Conservation (phyloP, 2,113 vertebrate genomes). For the Bombycilla garrulus region DNA sequence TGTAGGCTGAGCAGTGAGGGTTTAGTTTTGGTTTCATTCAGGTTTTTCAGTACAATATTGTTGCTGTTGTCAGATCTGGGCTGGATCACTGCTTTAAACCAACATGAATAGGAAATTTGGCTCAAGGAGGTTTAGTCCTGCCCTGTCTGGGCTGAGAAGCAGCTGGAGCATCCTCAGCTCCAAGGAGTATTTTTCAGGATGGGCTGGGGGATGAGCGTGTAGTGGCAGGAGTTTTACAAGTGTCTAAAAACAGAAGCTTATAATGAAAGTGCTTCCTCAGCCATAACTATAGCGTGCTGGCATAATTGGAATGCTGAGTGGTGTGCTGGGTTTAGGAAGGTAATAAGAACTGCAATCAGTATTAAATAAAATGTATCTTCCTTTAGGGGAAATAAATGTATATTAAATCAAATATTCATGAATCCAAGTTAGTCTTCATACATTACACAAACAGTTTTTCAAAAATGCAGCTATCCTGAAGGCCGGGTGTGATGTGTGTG, state of each 20-base stretch:
- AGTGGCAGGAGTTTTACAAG: conserved; percentile 41
- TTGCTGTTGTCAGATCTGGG: background rate
- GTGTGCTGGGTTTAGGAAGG: conserved; percentile 58
- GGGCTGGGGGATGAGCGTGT: background rate
- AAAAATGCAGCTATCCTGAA: background rate
- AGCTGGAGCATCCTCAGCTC: background rate
- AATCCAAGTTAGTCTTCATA: conserved; percentile 51
- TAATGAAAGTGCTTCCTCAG: conserved; percentile 70
- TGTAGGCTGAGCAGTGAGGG: background rate
- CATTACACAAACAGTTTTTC: conserved; percentile 58
- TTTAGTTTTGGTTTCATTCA: background rate
- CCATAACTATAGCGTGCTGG: conserved; percentile 50
- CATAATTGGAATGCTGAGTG: conserved; percentile 70
- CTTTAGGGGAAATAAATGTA: conserved; percentile 65
- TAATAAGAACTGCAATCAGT: conserved; percentile 71
- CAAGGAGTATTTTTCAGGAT: background rate
- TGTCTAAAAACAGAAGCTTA: conserved; percentile 50
- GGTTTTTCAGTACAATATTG: background rate
- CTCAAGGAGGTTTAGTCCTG: background rate
- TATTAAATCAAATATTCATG: conserved; percentile 71
- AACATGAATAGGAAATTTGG: fast-evolving
- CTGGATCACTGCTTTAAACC: background rate
- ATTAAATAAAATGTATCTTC: conserved; percentile 75
- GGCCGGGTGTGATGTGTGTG: background rate
- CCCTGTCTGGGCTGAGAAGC: background rate